phyloP scores from a whole-genome alignment of 2,113 vertebrate species.

The Ammodytes marinus region DNA sequence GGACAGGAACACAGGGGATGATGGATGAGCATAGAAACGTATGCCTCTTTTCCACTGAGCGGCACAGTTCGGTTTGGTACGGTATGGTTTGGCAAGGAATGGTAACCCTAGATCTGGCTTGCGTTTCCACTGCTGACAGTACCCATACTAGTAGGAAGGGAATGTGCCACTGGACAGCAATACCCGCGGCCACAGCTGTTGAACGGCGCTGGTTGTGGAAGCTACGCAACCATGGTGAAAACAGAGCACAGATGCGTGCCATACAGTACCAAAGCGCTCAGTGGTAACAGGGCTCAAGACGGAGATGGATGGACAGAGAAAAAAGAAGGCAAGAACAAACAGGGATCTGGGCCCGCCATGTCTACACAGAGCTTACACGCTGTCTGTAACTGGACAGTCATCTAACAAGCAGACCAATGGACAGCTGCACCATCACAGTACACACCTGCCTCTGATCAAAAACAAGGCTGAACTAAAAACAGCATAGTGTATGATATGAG shows the following conservation, averaged over 20 bases:
- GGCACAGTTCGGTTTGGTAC: too few relatives aligned
- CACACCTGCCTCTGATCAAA: neutral
- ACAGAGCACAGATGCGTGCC: too few relatives aligned
- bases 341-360: neutral
- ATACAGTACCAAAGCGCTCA: too few relatives aligned
- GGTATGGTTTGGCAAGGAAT: too few relatives aligned
- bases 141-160: too few relatives aligned
- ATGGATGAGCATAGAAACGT: slow-evolving; percentile 53
- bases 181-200: too few relatives aligned
- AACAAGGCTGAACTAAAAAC: neutral
- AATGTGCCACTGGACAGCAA: too few relatives aligned
- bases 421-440: slow-evolving; percentile 15
- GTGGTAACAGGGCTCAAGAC: neutral
- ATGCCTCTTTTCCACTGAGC: too few relatives aligned
- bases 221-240: too few relatives aligned
- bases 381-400: neutral
- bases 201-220: too few relatives aligned
- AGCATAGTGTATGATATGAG: neutral
- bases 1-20: slow-evolving; percentile 51
- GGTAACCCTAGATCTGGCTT: too few relatives aligned
- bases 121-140: too few relatives aligned
- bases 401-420: neutral
- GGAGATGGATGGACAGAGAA: slow-evolving; percentile 17
- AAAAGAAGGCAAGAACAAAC: neutral
- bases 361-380: slow-evolving; percentile 1